Evolutionary conservation across 2,113 vertebrate species (phyloP).

Genomic region (Nothobranchius kuhntae): DNA sequence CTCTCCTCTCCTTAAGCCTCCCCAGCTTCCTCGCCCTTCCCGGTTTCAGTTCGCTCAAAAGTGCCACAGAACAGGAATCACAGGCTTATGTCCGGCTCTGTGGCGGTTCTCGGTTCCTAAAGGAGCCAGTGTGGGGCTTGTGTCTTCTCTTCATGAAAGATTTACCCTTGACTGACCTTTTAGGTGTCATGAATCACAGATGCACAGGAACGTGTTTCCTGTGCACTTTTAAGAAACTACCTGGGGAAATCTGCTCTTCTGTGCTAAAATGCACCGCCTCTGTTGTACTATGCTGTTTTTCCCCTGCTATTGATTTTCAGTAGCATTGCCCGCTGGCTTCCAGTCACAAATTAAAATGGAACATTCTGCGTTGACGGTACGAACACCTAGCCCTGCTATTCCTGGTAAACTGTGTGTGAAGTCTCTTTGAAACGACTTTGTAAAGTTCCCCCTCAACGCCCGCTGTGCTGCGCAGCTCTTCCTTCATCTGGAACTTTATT

Average conservation of each 20-base stretch:
- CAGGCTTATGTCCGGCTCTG: conserved; percentile 5
- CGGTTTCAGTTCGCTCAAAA: conserved; percentile 17
- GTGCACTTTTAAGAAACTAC: conserved; percentile 61
- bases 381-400: conserved; percentile 1
- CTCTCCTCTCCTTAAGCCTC: conserved; percentile 40
- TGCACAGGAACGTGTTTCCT: conserved; percentile 18
- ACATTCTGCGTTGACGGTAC: not conserved
- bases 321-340: not conserved
- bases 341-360: not conserved
- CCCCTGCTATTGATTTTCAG: not conserved
- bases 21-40: not conserved
- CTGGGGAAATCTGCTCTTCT: conserved; percentile 37
- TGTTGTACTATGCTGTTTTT: not conserved
- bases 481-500: conserved; percentile 39
- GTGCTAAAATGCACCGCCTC: conserved; percentile 23
- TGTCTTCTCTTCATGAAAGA: conserved; percentile 50
- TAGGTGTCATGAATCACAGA: conserved; percentile 36
- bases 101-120: conserved; percentile 9
- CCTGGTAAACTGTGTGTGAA: not conserved
- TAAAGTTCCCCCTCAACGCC: conserved; percentile 1
- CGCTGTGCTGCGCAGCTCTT: conserved; percentile 1
- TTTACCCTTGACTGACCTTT: conserved; percentile 59
- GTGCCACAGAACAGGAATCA: conserved; percentile 16
- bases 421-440: conserved; percentile 21
- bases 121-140: conserved; percentile 26